Conservation (phyloP, 2,113 vertebrate species). For the Oncorhynchus clarkii region DNA sequence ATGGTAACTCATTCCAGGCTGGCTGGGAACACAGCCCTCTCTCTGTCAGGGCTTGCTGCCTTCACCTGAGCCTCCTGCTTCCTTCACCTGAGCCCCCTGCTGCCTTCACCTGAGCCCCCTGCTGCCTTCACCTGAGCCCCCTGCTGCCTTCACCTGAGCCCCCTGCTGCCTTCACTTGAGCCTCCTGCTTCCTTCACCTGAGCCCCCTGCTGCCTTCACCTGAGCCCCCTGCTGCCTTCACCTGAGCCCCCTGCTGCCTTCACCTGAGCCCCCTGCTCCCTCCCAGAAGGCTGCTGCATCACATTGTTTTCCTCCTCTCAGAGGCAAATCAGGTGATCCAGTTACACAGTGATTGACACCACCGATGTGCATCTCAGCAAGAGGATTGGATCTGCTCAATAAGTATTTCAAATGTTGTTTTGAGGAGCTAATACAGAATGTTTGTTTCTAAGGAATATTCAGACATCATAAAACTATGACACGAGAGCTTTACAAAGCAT, state of each 20-base stretch:
- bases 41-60: conserved; percentile 77
- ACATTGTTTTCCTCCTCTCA: background rate
- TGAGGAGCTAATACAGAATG: background rate
- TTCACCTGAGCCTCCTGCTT: background rate
- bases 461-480: background rate
- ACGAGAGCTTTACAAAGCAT: background rate
- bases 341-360: conserved; percentile 27
- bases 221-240: too few species aligned
- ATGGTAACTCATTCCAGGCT: conserved; percentile 44
- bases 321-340: conserved; percentile 15
- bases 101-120: too few species aligned
- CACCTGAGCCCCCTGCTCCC: background rate
- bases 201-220: too few species aligned
- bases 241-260: too few species aligned
- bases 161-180: too few species aligned
- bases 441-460: background rate
- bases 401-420: background rate
- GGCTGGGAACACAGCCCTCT: conserved; percentile 15
- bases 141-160: too few species aligned
- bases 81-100: too few species aligned
- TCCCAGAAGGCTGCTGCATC: background rate
- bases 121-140: too few species aligned
- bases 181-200: too few species aligned
- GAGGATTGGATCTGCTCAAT: background rate
- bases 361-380: background rate